A percentile compares a stretch with the other conserved stretches of the same genome.
These are phyloP conservation scores for Maccullochella peelii DNA, from an alignment of 2,113 vertebrate species.

Conservation along the genomic window DNA sequence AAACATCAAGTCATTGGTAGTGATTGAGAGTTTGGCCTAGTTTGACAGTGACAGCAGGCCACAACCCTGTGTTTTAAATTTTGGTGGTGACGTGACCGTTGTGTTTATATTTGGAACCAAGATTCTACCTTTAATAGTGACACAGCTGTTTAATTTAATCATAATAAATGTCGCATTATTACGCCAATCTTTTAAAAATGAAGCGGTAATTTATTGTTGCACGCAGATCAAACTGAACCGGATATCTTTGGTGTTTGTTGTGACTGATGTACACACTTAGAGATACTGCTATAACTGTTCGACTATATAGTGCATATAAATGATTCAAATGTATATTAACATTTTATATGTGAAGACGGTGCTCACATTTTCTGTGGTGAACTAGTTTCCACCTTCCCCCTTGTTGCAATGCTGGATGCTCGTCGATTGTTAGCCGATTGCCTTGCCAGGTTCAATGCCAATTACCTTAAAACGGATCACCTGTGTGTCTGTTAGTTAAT, in stretches of 20 bases:
- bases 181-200: background rate
- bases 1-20: background rate
- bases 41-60: background rate
- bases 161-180: background rate
- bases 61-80: background rate
- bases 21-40: background rate
- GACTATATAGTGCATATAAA: too few relatives aligned
- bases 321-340: background rate
- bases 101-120: background rate
- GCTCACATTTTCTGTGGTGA: background rate
- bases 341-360: background rate
- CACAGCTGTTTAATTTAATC: background rate
- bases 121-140: background rate
- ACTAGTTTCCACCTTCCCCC: background rate
- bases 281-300: too few relatives aligned
- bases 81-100: background rate
- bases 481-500: background rate
- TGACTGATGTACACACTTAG: too few relatives aligned
- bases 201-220: background rate
- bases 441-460: background rate
- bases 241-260: too few relatives aligned
- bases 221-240: background rate
- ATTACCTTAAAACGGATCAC: constrained; percentile 11
- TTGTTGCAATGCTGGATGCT: background rate
- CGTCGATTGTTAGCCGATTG: background rate